Evolutionary conservation across 2,888 invertebrate species (phyloP).

Genomic region (Drosophila nr. perissopoda): DNA sequence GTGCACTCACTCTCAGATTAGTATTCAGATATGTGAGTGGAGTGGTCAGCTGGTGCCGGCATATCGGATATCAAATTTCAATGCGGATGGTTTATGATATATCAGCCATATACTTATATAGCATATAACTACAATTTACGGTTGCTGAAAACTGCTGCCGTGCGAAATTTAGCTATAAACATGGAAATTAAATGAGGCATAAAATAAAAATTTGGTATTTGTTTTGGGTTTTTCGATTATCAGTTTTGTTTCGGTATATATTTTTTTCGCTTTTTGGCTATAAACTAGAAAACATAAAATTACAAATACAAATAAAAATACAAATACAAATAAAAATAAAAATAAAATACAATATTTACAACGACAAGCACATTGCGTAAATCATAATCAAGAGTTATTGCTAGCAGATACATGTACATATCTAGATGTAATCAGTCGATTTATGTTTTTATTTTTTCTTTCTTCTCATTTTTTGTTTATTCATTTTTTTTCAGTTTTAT

Average conservation of each 20-base stretch:
- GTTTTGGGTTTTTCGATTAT: constrained; percentile 52
- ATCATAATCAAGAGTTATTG: constrained; percentile 57
- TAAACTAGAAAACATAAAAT: constrained; percentile 78
- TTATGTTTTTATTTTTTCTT: constrained; percentile 47
- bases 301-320: constrained; percentile 37
- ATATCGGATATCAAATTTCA: constrained; percentile 64
- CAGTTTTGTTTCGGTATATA: constrained; percentile 53
- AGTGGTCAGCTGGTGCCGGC: constrained; percentile 15
- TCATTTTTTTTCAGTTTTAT: constrained; percentile 8
- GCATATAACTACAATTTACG: background rate
- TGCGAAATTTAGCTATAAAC: constrained; percentile 56
- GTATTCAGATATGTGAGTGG: constrained; percentile 35
- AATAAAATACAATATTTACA: constrained; percentile 67
- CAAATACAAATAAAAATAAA: constrained; percentile 52
- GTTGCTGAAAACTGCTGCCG: constrained; percentile 52
- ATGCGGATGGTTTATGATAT: constrained; percentile 63
- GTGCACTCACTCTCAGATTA: constrained; percentile 34
- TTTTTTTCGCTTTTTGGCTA: constrained; percentile 57
- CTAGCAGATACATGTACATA: constrained; percentile 59
- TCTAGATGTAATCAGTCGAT: constrained; percentile 76
- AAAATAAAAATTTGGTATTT: constrained; percentile 27
- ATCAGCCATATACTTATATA: constrained; percentile 47
- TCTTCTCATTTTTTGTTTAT: background rate
- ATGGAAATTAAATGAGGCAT: constrained; percentile 56
- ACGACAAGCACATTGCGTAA: constrained; percentile 47